Base-by-base conservation (phyloP, 2,888 invertebrate species). In the Odontocerum albicorne region DNA sequence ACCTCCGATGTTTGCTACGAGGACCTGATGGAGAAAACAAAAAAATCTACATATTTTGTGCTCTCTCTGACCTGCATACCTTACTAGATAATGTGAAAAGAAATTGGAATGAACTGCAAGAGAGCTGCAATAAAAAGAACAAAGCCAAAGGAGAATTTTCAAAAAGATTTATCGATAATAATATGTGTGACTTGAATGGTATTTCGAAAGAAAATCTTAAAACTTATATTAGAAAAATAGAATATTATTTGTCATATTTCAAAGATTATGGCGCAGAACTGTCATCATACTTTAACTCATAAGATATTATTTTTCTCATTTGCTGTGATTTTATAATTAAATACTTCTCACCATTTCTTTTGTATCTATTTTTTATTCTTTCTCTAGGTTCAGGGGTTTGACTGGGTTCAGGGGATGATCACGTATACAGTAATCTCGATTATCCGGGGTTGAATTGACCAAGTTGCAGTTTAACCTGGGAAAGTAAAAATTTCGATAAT, bases 191-290 rank as follows among this genome's bases (percentile, higher is more conserved):
- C 58, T 68, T 76, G 39, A 74, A 79, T 42, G 66, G 71, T n/a
- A 66, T 86, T 61, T 74, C 81, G 55, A 67, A 75, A 22, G 40
- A 56, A n/a, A 36, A 32, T 33, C 16, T 49, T 10, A 38, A 36
- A n/a, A 74, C 77, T 53, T 71, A 78, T 61, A 66, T 81, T 0
- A 88, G 84, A 65, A 90, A 89, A 73, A 65, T 90, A 1, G 86
- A 88, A 66, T 90, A 84, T 71, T 85, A 86, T 70, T 70, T 90
- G 56, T 84, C 87, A 0, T 90, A 60, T 33, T 17, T 38, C 6
- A 53, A 53, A 45, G 36, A 32, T 10, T 44, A 38, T 20, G 20
- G 21, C 7, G 32, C 15, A n/a, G 46, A 56, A n/a, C 16, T 55
- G 8, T 16, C 38, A n/a, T n/a, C n/a, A n/a, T n/a, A n/a, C n/a